Conservation (phyloP, 2,113 vertebrate species). For the Pan troglodytes region NHGRI_mPanTro3-v2.1_pri NC_086015.1:24711501-24712000, state of each 20-base stretch:
- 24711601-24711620: conserved; percentile 74
- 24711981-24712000: conserved; percentile 51
- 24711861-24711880: conserved; percentile 59
- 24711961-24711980: conserved; percentile 70
- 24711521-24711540: conserved; percentile 69
- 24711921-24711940: conserved; percentile 77
- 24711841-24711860: conserved; percentile 59
- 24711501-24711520: conserved; percentile 71
- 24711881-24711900: conserved; percentile 56
- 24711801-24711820: conserved; percentile 23
- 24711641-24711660: conserved; percentile 68
- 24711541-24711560: conserved; percentile 74
- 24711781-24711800: conserved; percentile 65
- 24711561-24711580: conserved; percentile 79
- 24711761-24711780: conserved; percentile 69
- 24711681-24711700: conserved; percentile 66
- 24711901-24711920: conserved; percentile 68
- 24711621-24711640: conserved; percentile 54
- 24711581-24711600: conserved; percentile 80
- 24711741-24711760: conserved; percentile 66
- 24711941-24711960: conserved; percentile 69
- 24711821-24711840: conserved; percentile 47
- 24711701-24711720: conserved; percentile 72
- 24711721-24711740: conserved; percentile 65
- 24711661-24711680: conserved; percentile 53